Percentiles rank a stretch among this genome's conserved stretches.
Conservation (phyloP, 1,140 invertebrate genomes). For the Diachasmimorpha longicaudata region DNA sequence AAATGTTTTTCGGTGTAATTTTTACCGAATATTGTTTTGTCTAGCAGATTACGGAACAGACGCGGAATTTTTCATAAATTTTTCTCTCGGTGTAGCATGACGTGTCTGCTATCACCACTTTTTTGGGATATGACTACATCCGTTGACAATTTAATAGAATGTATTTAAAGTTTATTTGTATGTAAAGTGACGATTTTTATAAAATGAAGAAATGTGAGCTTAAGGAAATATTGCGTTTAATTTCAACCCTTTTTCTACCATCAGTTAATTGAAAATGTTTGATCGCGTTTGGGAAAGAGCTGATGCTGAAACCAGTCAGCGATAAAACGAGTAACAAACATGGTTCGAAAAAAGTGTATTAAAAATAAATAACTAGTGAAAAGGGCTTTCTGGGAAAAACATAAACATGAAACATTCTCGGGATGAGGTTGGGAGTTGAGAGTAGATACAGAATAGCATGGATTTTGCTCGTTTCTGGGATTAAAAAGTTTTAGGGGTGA, state of each 20-base stretch:
- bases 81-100: too few species aligned
- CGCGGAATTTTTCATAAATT: too few species aligned
- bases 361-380: not conserved
- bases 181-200: not conserved
- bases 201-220: not conserved
- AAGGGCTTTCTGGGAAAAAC: not conserved
- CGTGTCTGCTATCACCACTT: too few species aligned
- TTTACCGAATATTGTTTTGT: too few species aligned
- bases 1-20: too few species aligned
- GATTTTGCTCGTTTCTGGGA: constrained; percentile 7
- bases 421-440: not conserved
- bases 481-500: constrained; percentile 15
- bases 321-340: not conserved
- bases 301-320: not conserved
- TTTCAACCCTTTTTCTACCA: not conserved
- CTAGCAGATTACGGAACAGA: too few species aligned
- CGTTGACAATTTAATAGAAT: too few species aligned
- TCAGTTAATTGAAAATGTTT: not conserved
- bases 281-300: not conserved
- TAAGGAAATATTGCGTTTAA: not conserved
- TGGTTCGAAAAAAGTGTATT: not conserved
- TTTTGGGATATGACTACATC: too few species aligned
- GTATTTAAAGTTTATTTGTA: not conserved
- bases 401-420: not conserved
- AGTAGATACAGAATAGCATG: not conserved